Evolutionary conservation across 1,140 invertebrate genomes (phyloP).

Genomic region (Chrysopa pallens): DNA sequence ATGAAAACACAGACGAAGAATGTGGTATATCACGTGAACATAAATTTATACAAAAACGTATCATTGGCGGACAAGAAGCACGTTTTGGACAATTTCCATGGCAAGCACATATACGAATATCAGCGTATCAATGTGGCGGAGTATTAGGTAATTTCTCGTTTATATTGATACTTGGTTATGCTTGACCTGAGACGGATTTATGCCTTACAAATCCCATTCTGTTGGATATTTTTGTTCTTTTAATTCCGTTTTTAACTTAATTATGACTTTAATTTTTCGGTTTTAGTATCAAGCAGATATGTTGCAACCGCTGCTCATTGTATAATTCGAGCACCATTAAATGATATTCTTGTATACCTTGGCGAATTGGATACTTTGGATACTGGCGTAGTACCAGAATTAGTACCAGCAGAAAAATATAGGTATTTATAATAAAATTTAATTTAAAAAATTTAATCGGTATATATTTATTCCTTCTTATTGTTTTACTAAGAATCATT

Average conservation of each 20-base stretch:
- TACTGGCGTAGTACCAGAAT: conserved; percentile 38
- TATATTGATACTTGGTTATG: too few species aligned
- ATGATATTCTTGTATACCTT: conserved; percentile 59
- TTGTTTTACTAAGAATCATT: too few species aligned
- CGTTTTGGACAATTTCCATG: conserved; percentile 64
- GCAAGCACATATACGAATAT: conserved; percentile 70
- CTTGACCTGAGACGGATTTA: too few species aligned
- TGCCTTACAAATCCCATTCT: too few species aligned
- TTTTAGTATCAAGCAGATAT: conserved; percentile 37
- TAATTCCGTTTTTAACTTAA: too few species aligned
- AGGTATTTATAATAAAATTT: too few species aligned
- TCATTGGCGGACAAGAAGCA: conserved; percentile 54
- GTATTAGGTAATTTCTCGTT: conserved; percentile 45
- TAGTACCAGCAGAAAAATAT: conserved; percentile 45
- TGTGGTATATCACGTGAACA: conserved; percentile 17
- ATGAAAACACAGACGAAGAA: conserved; percentile 11
- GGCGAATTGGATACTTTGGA: conserved; percentile 65
- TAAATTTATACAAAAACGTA: conserved; percentile 45
- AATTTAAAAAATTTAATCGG: too few species aligned
- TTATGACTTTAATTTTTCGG: not conserved
- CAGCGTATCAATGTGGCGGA: conserved; percentile 63
- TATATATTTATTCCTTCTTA: too few species aligned
- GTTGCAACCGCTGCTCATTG: conserved; percentile 62
- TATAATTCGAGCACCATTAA: conserved; percentile 47
- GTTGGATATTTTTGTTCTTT: too few species aligned